phyloP scores from a whole-genome alignment of 1,140 invertebrate species.

The Polypedilum pembai region DNA sequence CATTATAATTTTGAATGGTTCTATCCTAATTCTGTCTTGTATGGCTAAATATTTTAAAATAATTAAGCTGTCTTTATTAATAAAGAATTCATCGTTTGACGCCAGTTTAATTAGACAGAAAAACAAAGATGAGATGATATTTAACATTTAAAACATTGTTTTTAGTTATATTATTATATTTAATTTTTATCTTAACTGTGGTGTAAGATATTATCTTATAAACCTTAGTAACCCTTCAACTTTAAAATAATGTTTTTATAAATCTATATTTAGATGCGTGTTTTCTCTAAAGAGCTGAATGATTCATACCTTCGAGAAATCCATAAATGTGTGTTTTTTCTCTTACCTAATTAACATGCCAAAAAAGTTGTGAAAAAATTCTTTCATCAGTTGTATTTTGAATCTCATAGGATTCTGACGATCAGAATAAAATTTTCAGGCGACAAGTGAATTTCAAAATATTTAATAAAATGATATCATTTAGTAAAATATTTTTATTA shows the following conservation, averaged over 20 bases:
- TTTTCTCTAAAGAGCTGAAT: too few species aligned
- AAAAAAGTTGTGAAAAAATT: background rate
- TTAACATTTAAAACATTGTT: too few species aligned
- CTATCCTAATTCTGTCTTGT: slow-evolving; percentile 35
- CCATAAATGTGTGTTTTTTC: background rate
- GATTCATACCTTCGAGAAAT: too few species aligned
- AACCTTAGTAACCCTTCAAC: too few species aligned
- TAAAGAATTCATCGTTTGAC: background rate
- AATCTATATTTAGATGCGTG: too few species aligned
- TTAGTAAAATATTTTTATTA: background rate
- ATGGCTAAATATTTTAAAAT: background rate
- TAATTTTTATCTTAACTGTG: too few species aligned
- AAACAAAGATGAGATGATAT: background rate
- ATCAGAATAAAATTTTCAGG: background rate
- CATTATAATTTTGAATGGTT: slow-evolving; percentile 68
- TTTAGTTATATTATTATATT: too few species aligned
- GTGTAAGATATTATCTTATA: too few species aligned
- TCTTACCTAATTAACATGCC: background rate
- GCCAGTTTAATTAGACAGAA: background rate
- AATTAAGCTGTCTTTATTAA: background rate
- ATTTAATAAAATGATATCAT: background rate
- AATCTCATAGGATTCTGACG: background rate
- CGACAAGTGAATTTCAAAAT: background rate
- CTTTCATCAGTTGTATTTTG: slow-evolving; percentile 6
- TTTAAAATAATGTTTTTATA: too few species aligned